Evolutionary conservation across 1,140 invertebrate genomes (phyloP).

Genomic region (Ptiloglossa arizonensis): DNA sequence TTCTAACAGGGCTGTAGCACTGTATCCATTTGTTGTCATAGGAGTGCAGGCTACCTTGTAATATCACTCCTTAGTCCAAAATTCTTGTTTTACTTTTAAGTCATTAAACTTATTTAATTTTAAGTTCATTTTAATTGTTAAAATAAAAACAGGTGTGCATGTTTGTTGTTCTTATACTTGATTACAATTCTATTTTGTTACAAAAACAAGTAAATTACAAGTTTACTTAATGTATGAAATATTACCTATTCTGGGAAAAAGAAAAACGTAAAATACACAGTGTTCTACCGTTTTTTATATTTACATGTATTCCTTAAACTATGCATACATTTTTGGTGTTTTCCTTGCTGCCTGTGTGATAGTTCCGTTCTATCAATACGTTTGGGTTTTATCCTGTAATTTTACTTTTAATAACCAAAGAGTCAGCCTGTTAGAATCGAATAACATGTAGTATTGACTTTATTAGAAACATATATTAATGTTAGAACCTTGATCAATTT

Average conservation of each 20-base stretch:
- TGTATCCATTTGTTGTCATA: slow-evolving; percentile 77
- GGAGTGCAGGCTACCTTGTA: slow-evolving; percentile 75
- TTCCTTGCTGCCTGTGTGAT: slow-evolving; percentile 75
- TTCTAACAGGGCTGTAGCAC: slow-evolving; percentile 71
- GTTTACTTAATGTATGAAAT: background rate
- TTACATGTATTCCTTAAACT: slow-evolving; percentile 42
- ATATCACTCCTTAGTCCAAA: slow-evolving; percentile 65
- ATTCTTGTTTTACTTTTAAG: slow-evolving; percentile 45
- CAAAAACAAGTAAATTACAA: background rate
- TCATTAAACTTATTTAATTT: slow-evolving; percentile 38
- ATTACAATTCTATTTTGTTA: background rate
- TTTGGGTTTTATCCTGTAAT: slow-evolving; percentile 47
- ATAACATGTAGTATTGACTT: slow-evolving; percentile 16
- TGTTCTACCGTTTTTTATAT: slow-evolving; percentile 36
- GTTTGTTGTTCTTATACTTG: slow-evolving; percentile 30
- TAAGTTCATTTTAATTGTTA: slow-evolving; percentile 21
- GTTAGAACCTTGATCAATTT: slow-evolving; percentile 1
- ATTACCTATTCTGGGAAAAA: background rate
- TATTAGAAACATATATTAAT: slow-evolving; percentile 13
- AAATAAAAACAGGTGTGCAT: slow-evolving; percentile 40
- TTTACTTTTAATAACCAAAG: slow-evolving; percentile 46
- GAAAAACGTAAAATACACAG: background rate
- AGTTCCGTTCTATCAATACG: slow-evolving; percentile 47
- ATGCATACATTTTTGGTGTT: slow-evolving; percentile 79
- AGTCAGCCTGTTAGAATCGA: slow-evolving; percentile 24